Evolutionary conservation across 1,140 invertebrate species (phyloP).

Genomic region (Forficula auricularia): DNA sequence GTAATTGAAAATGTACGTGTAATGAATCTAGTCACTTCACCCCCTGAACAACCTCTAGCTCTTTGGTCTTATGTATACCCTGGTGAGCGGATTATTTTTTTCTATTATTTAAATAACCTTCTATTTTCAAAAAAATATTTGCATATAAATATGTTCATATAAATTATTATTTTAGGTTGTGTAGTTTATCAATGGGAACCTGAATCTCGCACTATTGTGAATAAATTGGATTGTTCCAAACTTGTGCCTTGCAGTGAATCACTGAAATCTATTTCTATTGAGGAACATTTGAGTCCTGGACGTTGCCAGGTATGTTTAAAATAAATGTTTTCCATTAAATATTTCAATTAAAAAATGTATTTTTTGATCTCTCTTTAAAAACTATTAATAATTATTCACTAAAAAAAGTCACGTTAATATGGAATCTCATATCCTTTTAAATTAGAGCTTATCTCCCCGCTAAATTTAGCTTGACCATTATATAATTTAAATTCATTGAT

Average conservation of each 20-base stretch:
- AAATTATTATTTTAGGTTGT: constrained; percentile 36
- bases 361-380: too few relatives aligned
- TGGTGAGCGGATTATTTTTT: constrained; percentile 17
- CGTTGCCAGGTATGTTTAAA: constrained; percentile 45
- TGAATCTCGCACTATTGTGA: constrained; percentile 41
- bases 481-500: too few relatives aligned
- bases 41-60: constrained; percentile 27
- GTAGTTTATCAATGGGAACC: constrained; percentile 73
- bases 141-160: background rate
- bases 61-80: constrained; percentile 65
- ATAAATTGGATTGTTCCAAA: constrained; percentile 80
- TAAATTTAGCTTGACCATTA: too few relatives aligned
- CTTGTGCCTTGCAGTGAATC: constrained; percentile 80
- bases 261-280: constrained; percentile 76
- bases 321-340: background rate
- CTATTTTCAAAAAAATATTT: background rate
- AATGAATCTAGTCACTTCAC: constrained; percentile 33
- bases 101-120: background rate
- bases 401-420: too few relatives aligned
- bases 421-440: too few relatives aligned
- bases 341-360: too few relatives aligned
- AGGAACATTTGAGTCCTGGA: constrained; percentile 63
- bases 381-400: too few relatives aligned
- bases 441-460: too few relatives aligned
- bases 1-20: constrained; percentile 40